These are phyloP conservation scores for Porites cylindrica DNA, from an alignment of 92 coral and sea anemone species.

Conservation along the genomic window DNA sequence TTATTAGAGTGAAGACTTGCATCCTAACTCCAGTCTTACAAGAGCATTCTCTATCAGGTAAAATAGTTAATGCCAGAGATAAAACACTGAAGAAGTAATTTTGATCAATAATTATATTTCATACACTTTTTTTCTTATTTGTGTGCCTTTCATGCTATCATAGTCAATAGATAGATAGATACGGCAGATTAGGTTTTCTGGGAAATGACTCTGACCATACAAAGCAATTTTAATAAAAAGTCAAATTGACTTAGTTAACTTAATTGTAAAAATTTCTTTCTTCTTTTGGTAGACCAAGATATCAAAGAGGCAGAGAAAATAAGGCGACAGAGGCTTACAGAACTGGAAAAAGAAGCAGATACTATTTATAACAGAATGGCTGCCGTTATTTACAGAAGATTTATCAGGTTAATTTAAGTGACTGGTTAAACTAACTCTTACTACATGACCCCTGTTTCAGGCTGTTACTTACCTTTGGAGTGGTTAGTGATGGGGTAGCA, in stretches of 20 bases:
- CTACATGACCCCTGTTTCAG: neutral
- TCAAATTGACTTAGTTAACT: too few relatives aligned
- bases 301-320: slow-evolving; percentile 60
- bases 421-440: neutral
- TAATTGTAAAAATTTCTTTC: too few relatives aligned
- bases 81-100: too few relatives aligned
- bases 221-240: too few relatives aligned
- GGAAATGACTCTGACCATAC: too few relatives aligned
- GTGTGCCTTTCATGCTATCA: too few relatives aligned
- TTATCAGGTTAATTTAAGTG: slow-evolving; percentile 71
- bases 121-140: too few relatives aligned
- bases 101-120: neutral
- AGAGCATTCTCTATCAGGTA: slow-evolving; percentile 49
- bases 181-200: too few relatives aligned
- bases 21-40: slow-evolving; percentile 57
- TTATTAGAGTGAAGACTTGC: slow-evolving; percentile 66
- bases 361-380: slow-evolving; percentile 79
- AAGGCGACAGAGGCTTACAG: slow-evolving; percentile 53
- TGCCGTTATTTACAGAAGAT: slow-evolving; percentile 77
- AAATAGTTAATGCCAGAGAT: too few relatives aligned
- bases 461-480: too few relatives aligned
- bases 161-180: too few relatives aligned
- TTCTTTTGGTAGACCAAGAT: slow-evolving; percentile 44
- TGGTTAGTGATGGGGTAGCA: too few relatives aligned
- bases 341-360: slow-evolving; percentile 70